Evolutionary conservation across 2,888 invertebrate species (phyloP).

Genomic region (Caenorhabditis sp.): DNA sequence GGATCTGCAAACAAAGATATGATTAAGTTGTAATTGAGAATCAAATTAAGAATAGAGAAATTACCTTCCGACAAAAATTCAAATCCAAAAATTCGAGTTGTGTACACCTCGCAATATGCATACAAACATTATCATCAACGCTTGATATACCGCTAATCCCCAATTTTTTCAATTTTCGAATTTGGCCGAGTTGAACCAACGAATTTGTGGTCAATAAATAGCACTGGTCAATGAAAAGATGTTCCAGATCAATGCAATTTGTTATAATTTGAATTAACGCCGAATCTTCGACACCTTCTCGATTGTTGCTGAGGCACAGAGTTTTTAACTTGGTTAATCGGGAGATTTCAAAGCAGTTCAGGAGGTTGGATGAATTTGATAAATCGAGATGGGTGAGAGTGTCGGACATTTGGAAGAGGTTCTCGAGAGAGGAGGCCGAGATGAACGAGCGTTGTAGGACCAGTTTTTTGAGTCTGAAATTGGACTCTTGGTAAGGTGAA

Average conservation of each 20-base stretch:
- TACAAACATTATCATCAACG: slow-evolving; percentile 30
- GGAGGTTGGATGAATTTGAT: slow-evolving; percentile 27
- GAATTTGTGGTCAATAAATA: slow-evolving; percentile 13
- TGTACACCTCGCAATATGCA: slow-evolving; percentile 20
- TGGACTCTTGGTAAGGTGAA: background rate
- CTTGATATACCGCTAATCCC: slow-evolving; percentile 26
- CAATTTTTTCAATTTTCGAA: slow-evolving; percentile 17
- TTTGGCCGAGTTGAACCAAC: slow-evolving; percentile 13
- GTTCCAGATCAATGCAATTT: slow-evolving; percentile 16
- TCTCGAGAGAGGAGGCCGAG: slow-evolving; percentile 19
- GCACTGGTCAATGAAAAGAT: slow-evolving; percentile 20
- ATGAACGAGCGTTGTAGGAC: slow-evolving; percentile 35
- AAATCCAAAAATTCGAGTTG: slow-evolving; percentile 21
- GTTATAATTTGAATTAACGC: slow-evolving; percentile 8
- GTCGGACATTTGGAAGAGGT: slow-evolving; percentile 18
- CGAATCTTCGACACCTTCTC: slow-evolving; percentile 26
- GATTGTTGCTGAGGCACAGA: slow-evolving; percentile 20
- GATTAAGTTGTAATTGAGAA: too few relatives aligned
- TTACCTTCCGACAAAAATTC: slow-evolving; percentile 32
- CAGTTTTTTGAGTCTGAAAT: slow-evolving; percentile 18
- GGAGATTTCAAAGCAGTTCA: slow-evolving; percentile 17
- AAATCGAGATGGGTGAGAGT: slow-evolving; percentile 31
- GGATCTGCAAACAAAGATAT: slow-evolving; percentile 27
- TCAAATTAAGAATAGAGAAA: too few relatives aligned
- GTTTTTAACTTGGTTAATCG: slow-evolving; percentile 16